Conservation (phyloP, 2,797 vertebrate genomes). For the Alosa sapidissima region DNA sequence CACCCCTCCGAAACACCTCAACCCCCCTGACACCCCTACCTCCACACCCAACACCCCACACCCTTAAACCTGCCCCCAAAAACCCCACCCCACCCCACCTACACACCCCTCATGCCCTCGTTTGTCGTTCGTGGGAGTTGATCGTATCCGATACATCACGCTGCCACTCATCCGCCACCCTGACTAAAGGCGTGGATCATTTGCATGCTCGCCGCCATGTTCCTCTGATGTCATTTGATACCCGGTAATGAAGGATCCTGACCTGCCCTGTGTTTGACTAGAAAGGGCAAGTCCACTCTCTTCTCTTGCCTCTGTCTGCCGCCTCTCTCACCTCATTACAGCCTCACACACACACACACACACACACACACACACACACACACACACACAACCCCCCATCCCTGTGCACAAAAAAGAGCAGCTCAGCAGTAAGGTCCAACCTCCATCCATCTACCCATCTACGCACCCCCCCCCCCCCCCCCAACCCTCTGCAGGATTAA, state of each 20-base stretch:
- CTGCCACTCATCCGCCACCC: slow-evolving; percentile 31
- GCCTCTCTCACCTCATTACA: slow-evolving; percentile 67
- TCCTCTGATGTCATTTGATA: slow-evolving; percentile 67
- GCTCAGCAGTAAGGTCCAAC: slow-evolving; percentile 38
- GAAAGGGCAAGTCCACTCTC: slow-evolving; percentile 52
- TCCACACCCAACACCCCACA: slow-evolving; percentile 32
- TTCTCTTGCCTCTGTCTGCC: slow-evolving; percentile 61
- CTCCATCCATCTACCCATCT: neutral
- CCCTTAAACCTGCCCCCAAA: slow-evolving; percentile 27
- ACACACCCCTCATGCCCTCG: neutral
- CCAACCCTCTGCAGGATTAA: slow-evolving; percentile 53
- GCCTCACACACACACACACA: slow-evolving; percentile 29
- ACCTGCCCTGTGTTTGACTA: slow-evolving; percentile 61
- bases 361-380: slow-evolving; percentile 12
- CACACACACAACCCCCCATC: slow-evolving; percentile 24
- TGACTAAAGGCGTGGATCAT: slow-evolving; percentile 59
- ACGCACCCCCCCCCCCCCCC: neutral
- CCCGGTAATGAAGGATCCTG: slow-evolving; percentile 67
- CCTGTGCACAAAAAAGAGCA: slow-evolving; percentile 29
- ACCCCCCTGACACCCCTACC: slow-evolving; percentile 43
- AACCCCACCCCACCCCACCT: neutral
- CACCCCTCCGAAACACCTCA: slow-evolving; percentile 48
- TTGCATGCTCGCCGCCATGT: slow-evolving; percentile 50
- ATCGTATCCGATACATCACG: slow-evolving; percentile 11
- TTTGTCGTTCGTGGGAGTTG: neutral